Evolutionary conservation across 2,888 invertebrate genomes (phyloP), one percentile per base, ranked within the genome.

Genomic region (Apodemia hepburni): DNA sequence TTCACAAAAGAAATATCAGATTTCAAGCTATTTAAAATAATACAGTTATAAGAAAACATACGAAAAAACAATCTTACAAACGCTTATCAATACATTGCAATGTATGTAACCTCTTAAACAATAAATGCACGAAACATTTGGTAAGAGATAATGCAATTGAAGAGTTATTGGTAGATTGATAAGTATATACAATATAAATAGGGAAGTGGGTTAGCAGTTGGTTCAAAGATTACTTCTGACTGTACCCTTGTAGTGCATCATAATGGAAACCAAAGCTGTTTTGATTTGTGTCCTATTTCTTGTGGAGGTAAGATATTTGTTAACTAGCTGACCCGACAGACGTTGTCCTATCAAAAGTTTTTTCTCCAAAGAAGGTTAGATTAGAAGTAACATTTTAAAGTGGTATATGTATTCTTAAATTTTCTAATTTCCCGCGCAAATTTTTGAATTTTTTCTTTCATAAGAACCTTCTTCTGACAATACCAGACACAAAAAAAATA

Each of bases 151-250:
- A 58, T 58, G 38, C 64, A 66, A 66, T 61, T 61, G 60, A 68
- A 66, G 22, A 61, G 45, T 58, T 51, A 63, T 64, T 57, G 62
- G 61, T 64, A 45, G 38, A 59, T 59, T 45, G 67, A 65, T 69
- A 66, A 66, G 59, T 54, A 59, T 51, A 57, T 12, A 54, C 51
- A 49, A 62, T 71, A 71, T 71, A 71, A 69, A 71, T 71, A 68
- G 71, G 71, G 66, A 66, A 71, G 61, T 71, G 58, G 68, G 70
- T 69, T 69, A 70, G 45, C 51, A 47, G 27, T 54, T 54, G 6
- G 54, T 54, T 54, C 54, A 54, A 18, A 54, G 22, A 54, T 18
- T 22, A 54, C 22, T 54, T 15, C 42, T 5, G 42, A 42, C 18
- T 5, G 4, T 51, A 54, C 15, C 54, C 54, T 54, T 54, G 54